These are phyloP conservation scores for Lates japonicus DNA, from an alignment of 2,797 vertebrate species.

Conservation along the genomic window DNA sequence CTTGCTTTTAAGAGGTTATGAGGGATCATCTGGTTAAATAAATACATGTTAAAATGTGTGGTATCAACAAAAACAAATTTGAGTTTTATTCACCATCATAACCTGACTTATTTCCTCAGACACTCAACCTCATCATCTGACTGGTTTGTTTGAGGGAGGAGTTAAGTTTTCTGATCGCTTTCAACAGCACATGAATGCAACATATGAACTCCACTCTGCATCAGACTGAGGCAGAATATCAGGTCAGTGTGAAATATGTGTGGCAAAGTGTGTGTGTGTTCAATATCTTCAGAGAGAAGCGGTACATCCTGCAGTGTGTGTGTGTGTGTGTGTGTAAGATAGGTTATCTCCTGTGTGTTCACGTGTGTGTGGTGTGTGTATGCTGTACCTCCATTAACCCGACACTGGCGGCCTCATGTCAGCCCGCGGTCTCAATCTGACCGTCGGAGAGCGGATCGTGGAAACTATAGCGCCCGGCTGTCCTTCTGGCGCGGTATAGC, in stretches of 20 bases:
- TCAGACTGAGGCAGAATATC: slow-evolving; percentile 4
- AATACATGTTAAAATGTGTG: slow-evolving; percentile 3
- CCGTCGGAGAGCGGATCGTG: slow-evolving; percentile 98
- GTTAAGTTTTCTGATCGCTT: not conserved
- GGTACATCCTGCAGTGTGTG: slow-evolving; percentile 2
- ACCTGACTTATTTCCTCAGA: slow-evolving; percentile 20
- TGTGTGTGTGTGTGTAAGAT: not conserved
- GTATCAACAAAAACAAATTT: not conserved
- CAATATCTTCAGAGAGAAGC: slow-evolving; percentile 10
- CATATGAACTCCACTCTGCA: slow-evolving; percentile 29
- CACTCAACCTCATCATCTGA: not conserved
- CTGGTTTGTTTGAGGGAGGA: slow-evolving; percentile 7
- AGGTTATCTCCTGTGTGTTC: not conserved
- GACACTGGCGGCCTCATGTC: slow-evolving; percentile 74
- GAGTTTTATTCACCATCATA: not conserved
- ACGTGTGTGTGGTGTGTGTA: not conserved
- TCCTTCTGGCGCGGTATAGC: slow-evolving; percentile 97
- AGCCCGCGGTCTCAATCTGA: slow-evolving; percentile 96
- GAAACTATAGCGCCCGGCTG: slow-evolving; percentile 97
- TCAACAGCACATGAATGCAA: slow-evolving; percentile 25
- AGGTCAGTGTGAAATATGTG: slow-evolving; percentile 3
- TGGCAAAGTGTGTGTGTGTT: not conserved
- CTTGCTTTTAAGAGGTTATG: not conserved
- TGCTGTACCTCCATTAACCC: not conserved
- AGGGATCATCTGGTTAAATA: slow-evolving; percentile 12